These are phyloP conservation scores for Pseudobourletiella spinata DNA, from an alignment of 1,140 invertebrate species.

Conservation along the genomic window DNA sequence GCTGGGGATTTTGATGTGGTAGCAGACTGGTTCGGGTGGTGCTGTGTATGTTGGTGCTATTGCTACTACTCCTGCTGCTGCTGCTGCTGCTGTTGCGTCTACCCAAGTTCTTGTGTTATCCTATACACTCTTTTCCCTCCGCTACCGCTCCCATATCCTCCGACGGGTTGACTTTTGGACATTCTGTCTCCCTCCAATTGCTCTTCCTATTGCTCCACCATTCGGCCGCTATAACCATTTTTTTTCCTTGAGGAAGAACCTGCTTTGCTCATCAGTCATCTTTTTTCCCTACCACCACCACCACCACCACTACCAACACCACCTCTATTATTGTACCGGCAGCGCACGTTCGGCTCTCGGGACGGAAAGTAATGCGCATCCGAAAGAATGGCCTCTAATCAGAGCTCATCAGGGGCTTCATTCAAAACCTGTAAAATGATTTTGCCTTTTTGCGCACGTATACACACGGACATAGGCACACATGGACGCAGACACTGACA, in stretches of 20 bases:
- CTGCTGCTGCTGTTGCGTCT: too few species aligned
- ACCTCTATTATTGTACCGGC: too few species aligned
- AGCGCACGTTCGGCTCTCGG: neutral
- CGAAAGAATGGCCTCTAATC: constrained; percentile 24
- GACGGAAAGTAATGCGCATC: neutral
- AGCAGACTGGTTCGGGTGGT: neutral
- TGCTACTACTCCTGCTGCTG: too few species aligned
- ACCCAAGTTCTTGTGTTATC: too few species aligned
- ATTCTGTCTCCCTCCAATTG: neutral
- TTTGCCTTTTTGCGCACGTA: constrained; percentile 17
- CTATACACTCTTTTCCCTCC: constrained; percentile 8
- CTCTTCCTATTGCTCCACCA: neutral
- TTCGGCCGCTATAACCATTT: neutral
- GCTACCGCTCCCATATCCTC: neutral
- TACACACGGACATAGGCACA: neutral
- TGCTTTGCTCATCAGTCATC: neutral
- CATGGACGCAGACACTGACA: neutral
- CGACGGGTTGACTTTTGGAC: neutral
- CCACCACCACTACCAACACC: neutral
- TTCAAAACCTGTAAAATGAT: constrained; percentile 14
- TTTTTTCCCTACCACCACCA: neutral
- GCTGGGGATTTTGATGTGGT: constrained; percentile 29
- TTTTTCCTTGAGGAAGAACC: neutral
- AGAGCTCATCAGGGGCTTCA: constrained; percentile 26
- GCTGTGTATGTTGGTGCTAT: too few species aligned